Conservation (phyloP, 2,888 invertebrate genomes). For the Blera fallax region DNA sequence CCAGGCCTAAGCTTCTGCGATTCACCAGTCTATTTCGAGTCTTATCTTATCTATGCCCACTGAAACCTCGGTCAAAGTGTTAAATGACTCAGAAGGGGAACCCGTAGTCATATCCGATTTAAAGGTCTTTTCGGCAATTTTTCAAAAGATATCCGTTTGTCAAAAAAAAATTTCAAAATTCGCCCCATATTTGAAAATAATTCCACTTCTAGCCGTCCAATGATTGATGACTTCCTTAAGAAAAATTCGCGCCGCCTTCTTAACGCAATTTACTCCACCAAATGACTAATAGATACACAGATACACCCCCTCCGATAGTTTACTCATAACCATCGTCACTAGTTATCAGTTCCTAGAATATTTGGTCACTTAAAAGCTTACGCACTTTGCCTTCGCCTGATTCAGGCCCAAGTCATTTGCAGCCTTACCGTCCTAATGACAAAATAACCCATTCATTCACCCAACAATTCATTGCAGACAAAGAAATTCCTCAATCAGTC, state of each 20-base stretch:
- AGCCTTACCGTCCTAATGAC: too few relatives aligned
- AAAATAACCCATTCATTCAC: conserved; percentile 11
- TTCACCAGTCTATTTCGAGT: too few relatives aligned
- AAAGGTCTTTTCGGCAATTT: neutral
- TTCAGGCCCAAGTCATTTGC: neutral
- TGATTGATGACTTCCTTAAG: conserved; percentile 16
- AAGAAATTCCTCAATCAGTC: conserved; percentile 51
- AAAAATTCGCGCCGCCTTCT: neutral
- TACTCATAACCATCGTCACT: neutral
- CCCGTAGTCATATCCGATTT: neutral
- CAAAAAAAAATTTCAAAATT: neutral
- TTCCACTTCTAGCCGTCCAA: conserved; percentile 2
- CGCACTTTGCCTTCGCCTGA: neutral
- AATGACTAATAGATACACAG: conserved; percentile 17
- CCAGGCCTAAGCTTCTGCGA: too few relatives aligned
- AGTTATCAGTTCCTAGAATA: neutral
- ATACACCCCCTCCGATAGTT: neutral
- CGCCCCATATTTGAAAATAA: neutral
- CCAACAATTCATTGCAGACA: conserved; percentile 21
- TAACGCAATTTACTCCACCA: neutral
- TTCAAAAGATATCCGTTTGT: neutral
- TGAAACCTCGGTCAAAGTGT: neutral
- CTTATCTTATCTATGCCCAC: neutral
- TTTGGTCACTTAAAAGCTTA: conserved; percentile 29
- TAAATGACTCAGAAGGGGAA: neutral